Evolutionary conservation across 1,140 invertebrate species (phyloP).

Genomic region (Rhopalosiphum padi): DNA sequence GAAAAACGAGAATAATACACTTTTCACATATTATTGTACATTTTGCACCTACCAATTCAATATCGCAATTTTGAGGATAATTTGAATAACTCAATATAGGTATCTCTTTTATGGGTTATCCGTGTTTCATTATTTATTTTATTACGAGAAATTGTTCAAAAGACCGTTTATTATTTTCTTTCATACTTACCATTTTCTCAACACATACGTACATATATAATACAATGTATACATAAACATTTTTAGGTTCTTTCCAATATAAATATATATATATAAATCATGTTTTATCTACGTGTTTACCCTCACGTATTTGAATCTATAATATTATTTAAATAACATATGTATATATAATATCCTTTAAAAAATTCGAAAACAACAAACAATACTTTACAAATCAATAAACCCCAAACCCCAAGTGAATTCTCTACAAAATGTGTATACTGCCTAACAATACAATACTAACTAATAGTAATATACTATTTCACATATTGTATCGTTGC

Average conservation of each 20-base stretch:
- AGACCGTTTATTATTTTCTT: not conserved
- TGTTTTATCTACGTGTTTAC: not conserved
- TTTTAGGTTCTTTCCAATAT: not conserved
- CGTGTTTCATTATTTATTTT: constrained; percentile 32
- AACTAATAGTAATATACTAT: not conserved
- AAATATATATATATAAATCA: not conserved
- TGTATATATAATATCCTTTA: constrained; percentile 1
- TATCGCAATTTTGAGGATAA: not conserved
- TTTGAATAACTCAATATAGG: constrained; percentile 3
- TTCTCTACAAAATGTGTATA: not conserved
- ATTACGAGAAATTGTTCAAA: constrained; percentile 16
- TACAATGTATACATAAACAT: too few relatives aligned
- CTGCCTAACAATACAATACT: not conserved
- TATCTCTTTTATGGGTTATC: not conserved
- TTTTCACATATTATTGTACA: not conserved
- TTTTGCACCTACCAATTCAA: not conserved
- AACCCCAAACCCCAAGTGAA: not conserved
- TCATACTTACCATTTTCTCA: not conserved
- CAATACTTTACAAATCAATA: constrained; percentile 8
- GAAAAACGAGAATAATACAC: not conserved
- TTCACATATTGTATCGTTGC: not conserved
- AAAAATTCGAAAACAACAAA: not conserved
- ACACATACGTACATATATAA: not conserved
- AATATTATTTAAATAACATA: not conserved
- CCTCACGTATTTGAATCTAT: not conserved